Base-by-base conservation (phyloP, 2,113 vertebrate genomes). In the Paradisaea rubra region DNA sequence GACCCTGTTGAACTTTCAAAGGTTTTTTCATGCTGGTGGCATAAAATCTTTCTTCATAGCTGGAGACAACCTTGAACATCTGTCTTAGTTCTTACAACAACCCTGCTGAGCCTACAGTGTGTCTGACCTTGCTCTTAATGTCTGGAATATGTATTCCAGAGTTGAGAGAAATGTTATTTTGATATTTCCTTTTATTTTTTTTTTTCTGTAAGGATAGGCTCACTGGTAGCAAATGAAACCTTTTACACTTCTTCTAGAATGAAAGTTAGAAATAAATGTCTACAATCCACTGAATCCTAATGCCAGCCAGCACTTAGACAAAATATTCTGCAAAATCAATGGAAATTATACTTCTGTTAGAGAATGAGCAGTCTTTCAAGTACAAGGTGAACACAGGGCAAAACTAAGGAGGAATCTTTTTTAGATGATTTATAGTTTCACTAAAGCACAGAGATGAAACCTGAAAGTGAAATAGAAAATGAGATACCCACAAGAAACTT, bases 21-120 rank as follows among this genome's bases (percentile, higher is more conserved):
- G 15, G 42, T 37, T 79, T 94, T 91, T 81, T 74, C 69, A 18
- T 84, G 33, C 68, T 87, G 18, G 20, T 91, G 60, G 42, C 0
- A 0, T 89, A 86, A 83, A 93, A 45, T 91, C 84, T 81, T 91
- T 89, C 83, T 87, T 89, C 61, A 41, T 79, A 92, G 66, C 70
- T 91, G 84, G 42, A 94, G 84, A 87, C 61, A 76, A 39, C 39
- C 57, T 85, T 72, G 50, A 92, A 85, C 35, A 89, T 94, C 77
- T 93, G 81, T 94, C 89, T 87, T 92, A 65, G 89, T 92, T 91
- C 81, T 89, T 89, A 87, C 25, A 84, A 50, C 23, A 86, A 50
- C 21, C 57, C 81, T 94, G 63, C 66, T 72, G 89, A 91, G 57
- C 35, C 61, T 89, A 72, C 74, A 80, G 57, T 44, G n/a, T 4